A percentile compares a stretch with the other conserved stretches of the same genome.
Conservation (phyloP, 2,113 vertebrate species). For the Montifringilla adamsi region DNA sequence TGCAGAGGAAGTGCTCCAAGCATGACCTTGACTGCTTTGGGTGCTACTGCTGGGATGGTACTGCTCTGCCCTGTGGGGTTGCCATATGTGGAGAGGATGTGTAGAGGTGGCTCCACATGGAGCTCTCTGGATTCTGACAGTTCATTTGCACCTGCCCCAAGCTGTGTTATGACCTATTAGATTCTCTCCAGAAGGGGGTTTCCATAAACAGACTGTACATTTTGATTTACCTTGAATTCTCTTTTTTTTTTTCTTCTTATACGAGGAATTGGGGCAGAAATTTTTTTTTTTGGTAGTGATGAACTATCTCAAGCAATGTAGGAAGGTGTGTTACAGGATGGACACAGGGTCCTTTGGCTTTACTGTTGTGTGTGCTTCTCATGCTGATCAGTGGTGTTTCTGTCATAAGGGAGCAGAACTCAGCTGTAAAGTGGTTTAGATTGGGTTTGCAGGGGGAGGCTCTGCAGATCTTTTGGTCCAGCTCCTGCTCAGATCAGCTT, state of each 20-base stretch:
- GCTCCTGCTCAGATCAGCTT: not conserved
- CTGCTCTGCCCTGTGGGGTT: not conserved
- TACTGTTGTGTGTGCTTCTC: not conserved
- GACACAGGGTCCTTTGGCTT: not conserved
- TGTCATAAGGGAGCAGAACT: not conserved
- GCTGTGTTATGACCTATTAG: not conserved
- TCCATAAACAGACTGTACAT: not conserved
- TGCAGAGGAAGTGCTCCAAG: not conserved
- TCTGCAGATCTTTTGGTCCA: not conserved
- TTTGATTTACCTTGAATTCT: not conserved
- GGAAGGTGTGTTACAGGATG: not conserved
- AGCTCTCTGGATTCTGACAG: not conserved
- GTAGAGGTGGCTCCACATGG: not conserved
- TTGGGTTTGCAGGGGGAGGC: not conserved
- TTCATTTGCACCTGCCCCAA: not conserved
- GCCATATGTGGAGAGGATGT: not conserved
- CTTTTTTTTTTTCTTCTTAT: not conserved
- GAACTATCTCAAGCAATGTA: not conserved
- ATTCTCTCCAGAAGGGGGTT: not conserved
- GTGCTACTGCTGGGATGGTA: not conserved
- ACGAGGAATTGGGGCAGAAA: not conserved
- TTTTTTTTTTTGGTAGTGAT: not conserved
- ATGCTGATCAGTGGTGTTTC: not conserved
- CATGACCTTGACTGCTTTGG: not conserved
- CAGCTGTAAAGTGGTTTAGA: not conserved